Conservation (phyloP, 2,888 invertebrate species). For the Metallyticus violacea region DNA sequence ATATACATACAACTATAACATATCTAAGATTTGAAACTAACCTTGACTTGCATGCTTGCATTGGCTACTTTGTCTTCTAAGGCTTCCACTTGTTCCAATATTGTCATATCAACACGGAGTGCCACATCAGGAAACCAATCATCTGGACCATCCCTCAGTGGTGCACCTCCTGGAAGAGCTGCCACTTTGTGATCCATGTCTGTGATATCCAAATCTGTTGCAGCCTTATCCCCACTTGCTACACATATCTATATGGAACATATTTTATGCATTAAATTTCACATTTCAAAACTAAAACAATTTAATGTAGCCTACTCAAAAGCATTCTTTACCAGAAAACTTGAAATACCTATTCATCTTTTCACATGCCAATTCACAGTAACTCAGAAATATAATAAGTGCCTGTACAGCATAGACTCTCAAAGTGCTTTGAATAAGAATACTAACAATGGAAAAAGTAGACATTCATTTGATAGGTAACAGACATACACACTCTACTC, state of each 20-base stretch:
- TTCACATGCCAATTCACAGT: too few species aligned
- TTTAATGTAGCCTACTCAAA: too few species aligned
- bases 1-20: too few species aligned
- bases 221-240: slow-evolving; percentile 59
- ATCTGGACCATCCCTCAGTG: slow-evolving; percentile 51
- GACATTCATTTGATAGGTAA: too few species aligned
- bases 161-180: slow-evolving; percentile 43
- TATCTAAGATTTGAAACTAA: too few species aligned
- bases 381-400: too few species aligned
- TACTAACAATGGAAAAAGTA: too few species aligned
- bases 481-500: too few species aligned
- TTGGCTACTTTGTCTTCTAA: slow-evolving; percentile 85
- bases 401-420: too few species aligned
- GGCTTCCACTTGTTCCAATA: slow-evolving; percentile 79
- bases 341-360: too few species aligned
- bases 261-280: neutral
- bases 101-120: slow-evolving; percentile 74
- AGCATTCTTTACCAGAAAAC: too few species aligned
- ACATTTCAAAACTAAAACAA: neutral
- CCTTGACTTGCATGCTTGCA: slow-evolving; percentile 86
- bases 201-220: slow-evolving; percentile 53
- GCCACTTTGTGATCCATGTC: slow-evolving; percentile 40
- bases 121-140: slow-evolving; percentile 66
- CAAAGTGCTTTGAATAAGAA: too few species aligned
- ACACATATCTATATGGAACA: slow-evolving; percentile 42